Base-by-base conservation (phyloP, 2,888 invertebrate species). In the Penaeus monodon region DNA sequence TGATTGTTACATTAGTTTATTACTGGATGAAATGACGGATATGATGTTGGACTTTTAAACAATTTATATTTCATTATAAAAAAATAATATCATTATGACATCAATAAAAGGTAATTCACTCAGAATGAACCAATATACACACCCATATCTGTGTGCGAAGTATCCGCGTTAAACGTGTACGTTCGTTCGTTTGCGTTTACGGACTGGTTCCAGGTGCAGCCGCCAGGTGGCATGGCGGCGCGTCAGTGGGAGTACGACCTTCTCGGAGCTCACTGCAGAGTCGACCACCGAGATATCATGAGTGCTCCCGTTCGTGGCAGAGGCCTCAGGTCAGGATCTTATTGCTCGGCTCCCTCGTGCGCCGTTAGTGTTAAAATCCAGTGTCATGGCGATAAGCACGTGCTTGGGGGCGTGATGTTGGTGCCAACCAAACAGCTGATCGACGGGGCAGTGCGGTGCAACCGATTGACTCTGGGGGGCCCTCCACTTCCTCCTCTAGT, bases 191-290 rank as follows among this genome's bases (percentile, higher is more conserved):
- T 1, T 57, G 80, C 29, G 65, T 20, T 14, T 17, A 17, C 20
- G n/a, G 63, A 65, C 57, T 80, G 57, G 63, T 63, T 80, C 64
- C 24, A 29, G 44, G 73, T 78, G 80, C 64, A 44, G 73, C 81
- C 85, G 85, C 57, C 74, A 81, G 80, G 81, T 85, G 85, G 73
- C 81, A 65, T 74, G 44, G 81, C 44, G 24, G 24, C 44, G 74
- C 73, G 68, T 33, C 70, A 44, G 57, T 17, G 79, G 70, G 57
- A 68, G 70, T 64, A 33, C 63, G 57, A 57, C 65, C 78, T 70
- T 64, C 44, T 29, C 38, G 68, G 57, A 29, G 70, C 84, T 85
- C 84, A 85, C 78, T 85, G 29, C 57, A 57, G 84, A 85, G 84
- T 68, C 22, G 70, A 70, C 63, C 70, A 22, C 4, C 70, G 77